A percentile compares a stretch with the other conserved stretches of the same genome.
These are phyloP conservation scores for Hemicrepidius hirtus DNA, from an alignment of 2,888 invertebrate species.

Conservation along the genomic window DNA sequence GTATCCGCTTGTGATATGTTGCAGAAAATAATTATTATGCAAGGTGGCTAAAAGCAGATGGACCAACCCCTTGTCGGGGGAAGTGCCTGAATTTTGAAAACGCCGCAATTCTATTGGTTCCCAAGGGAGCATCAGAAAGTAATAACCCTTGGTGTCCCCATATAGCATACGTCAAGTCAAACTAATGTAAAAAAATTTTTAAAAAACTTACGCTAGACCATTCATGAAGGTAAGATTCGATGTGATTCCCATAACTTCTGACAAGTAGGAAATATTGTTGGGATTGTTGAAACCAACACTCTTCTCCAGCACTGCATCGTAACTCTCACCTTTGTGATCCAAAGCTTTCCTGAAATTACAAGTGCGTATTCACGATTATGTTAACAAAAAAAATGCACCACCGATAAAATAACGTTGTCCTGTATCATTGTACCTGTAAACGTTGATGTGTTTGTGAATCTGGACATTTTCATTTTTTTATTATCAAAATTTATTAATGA, in stretches of 20 bases:
- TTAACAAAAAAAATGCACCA: not conserved
- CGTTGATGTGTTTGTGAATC: constrained; percentile 56
- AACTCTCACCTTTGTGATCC: constrained; percentile 86
- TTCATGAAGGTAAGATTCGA: constrained; percentile 82
- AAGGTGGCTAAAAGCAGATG: too few species aligned
- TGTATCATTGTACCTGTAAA: constrained; percentile 51
- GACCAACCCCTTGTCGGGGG: too few species aligned
- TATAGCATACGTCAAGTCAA: not conserved
- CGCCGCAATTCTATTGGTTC: too few species aligned
- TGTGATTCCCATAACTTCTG: constrained; percentile 83
- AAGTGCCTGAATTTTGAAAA: too few species aligned
- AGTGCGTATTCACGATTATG: constrained; percentile 56
- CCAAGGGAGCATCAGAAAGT: too few species aligned
- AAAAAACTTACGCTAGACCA: constrained; percentile 78
- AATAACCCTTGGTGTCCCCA: too few species aligned
- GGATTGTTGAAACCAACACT: constrained; percentile 93
- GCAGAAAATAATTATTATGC: too few species aligned
- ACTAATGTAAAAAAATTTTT: not conserved
- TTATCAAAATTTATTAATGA: not conserved
- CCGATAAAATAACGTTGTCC: not conserved
- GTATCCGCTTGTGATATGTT: too few species aligned
- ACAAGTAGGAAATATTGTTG: constrained; percentile 89
- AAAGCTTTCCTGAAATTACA: constrained; percentile 81
- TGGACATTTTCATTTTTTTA: constrained; percentile 36
- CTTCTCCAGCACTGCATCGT: constrained; percentile 87